phyloP scores from a whole-genome alignment of 1,140 invertebrate species.

The Doryteuthis pealeii region DNA sequence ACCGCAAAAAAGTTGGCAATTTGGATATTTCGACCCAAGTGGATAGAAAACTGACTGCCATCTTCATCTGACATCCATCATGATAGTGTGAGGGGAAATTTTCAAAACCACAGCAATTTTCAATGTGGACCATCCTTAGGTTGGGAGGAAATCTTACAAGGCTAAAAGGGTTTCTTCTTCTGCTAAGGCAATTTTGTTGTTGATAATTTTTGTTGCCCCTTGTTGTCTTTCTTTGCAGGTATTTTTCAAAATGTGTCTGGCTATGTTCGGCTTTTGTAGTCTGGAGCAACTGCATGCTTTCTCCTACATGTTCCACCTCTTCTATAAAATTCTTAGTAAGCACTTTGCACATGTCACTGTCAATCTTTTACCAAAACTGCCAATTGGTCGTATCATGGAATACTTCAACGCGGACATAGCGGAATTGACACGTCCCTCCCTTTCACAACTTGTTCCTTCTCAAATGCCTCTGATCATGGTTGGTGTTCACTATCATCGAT shows the following conservation, averaged over 20 bases:
- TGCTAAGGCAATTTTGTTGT: not conserved
- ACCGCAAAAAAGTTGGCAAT: too few species aligned
- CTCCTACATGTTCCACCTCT: conserved; percentile 49
- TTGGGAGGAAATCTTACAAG: too few species aligned
- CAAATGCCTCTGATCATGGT: conserved; percentile 67
- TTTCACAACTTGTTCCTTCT: conserved; percentile 62
- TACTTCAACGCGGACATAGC: conserved; percentile 66
- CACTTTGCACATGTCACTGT: conserved; percentile 70
- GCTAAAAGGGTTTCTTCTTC: too few species aligned
- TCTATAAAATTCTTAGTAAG: conserved; percentile 45
- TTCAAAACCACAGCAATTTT: too few species aligned
- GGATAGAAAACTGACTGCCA: too few species aligned
- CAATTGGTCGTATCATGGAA: conserved; percentile 77
- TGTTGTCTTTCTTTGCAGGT: conserved; percentile 40
- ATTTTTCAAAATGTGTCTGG: conserved; percentile 40
- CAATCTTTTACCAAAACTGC: conserved; percentile 79
- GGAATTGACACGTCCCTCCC: conserved; percentile 62
- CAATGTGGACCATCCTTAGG: too few species aligned
- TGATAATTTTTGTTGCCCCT: not conserved
- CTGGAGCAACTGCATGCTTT: conserved; percentile 55
- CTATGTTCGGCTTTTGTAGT: conserved; percentile 49
- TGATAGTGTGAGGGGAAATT: too few species aligned
- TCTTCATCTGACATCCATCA: too few species aligned
- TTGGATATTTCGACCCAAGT: too few species aligned
- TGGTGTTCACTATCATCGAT: conserved; percentile 83